These are phyloP conservation scores for Pseudachorutes palmiensis DNA, from an alignment of 1,140 invertebrate species.

Conservation along the genomic window DNA sequence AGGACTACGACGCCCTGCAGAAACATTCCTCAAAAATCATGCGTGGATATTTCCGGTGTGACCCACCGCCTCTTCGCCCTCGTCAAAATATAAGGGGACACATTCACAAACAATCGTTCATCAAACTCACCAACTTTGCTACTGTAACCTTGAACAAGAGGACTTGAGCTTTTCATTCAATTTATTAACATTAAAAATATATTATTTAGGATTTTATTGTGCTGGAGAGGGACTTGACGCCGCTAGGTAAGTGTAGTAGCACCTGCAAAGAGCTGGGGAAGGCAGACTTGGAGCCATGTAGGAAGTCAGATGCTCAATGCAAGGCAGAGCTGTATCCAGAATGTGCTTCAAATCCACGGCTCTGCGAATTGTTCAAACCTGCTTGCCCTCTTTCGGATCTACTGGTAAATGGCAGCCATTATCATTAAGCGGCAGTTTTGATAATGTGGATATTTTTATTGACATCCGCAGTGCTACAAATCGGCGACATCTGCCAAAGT, in stretches of 20 bases:
- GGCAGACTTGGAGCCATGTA: conserved; percentile 2
- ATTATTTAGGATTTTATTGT: conserved; percentile 13
- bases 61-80: conserved; percentile 1
- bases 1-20: background rate
- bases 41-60: conserved; percentile 16
- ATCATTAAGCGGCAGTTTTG: too few relatives aligned
- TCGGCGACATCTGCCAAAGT: background rate
- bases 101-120: conserved; percentile 9
- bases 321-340: conserved; percentile 13
- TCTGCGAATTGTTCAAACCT: conserved; percentile 13
- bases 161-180: background rate
- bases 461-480: conserved; percentile 13
- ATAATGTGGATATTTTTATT: too few relatives aligned
- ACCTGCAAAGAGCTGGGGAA: conserved; percentile 14
- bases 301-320: conserved; percentile 1
- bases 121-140: conserved; percentile 20
- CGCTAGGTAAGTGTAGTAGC: background rate
- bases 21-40: background rate
- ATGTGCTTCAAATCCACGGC: conserved; percentile 8
- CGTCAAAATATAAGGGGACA: conserved; percentile 2
- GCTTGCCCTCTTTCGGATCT: conserved; percentile 15
- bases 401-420: conserved; percentile 1
- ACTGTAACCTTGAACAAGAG: too few relatives aligned
- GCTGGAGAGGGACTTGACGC: conserved; percentile 7
- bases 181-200: background rate